These are phyloP conservation scores for Apteryx owenii DNA, from an alignment of 2,113 vertebrate species.

Conservation along the genomic window DNA sequence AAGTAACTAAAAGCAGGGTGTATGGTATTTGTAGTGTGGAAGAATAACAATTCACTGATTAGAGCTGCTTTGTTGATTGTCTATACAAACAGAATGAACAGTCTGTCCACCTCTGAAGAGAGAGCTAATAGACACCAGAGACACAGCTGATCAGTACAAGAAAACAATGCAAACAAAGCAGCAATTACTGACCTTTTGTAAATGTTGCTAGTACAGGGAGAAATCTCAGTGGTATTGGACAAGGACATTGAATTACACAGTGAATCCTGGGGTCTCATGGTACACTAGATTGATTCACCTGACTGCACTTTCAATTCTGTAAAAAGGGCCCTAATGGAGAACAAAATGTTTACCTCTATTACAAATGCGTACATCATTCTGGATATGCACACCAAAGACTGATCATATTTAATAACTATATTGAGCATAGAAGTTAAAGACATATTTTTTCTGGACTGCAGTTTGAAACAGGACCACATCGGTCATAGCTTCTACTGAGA, in stretches of 20 bases:
- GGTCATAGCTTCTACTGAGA: background rate
- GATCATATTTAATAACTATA: background rate
- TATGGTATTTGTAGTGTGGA: background rate
- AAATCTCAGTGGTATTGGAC: background rate
- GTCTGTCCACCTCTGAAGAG: background rate
- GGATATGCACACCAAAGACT: background rate
- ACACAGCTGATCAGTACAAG: background rate
- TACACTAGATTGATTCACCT: too few species aligned
- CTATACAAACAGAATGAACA: background rate
- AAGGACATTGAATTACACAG: too few species aligned
- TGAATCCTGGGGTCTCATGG: background rate
- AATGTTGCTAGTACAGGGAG: background rate
- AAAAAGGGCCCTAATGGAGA: background rate
- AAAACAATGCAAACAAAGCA: background rate
- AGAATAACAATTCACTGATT: background rate
- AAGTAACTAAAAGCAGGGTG: background rate
- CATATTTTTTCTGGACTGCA: rapidly evolving
- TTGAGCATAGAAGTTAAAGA: background rate
- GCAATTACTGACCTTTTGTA: background rate
- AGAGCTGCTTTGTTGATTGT: background rate
- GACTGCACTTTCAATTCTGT: background rate
- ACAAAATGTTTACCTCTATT: background rate
- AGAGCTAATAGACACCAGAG: background rate
- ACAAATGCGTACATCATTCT: background rate
- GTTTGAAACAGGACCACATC: background rate